Percentiles rank a stretch among this genome's conserved stretches.
These are phyloP conservation scores for Egretta garzetta DNA, from an alignment of 2,113 vertebrate species.

Conservation along the genomic window DNA sequence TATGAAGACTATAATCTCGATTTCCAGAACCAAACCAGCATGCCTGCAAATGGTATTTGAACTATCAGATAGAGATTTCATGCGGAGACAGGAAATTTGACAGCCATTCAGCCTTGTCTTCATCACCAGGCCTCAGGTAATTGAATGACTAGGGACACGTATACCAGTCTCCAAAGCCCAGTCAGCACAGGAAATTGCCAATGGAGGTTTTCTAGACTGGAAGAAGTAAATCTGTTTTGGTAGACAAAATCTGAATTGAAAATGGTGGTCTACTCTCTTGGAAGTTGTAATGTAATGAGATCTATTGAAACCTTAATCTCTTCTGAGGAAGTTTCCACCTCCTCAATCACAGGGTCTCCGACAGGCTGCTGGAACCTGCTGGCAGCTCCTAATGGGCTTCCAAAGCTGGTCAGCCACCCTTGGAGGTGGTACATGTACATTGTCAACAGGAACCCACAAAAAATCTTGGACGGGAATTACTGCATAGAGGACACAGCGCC, in stretches of 20 bases:
- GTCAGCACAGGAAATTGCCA: constrained; percentile 56
- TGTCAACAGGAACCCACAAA: neutral
- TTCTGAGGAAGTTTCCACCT: constrained; percentile 4
- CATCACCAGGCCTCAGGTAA: neutral
- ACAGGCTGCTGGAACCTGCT: neutral
- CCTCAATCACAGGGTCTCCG: neutral
- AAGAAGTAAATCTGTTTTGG: neutral
- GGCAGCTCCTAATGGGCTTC: neutral
- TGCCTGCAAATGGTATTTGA: constrained; percentile 43
- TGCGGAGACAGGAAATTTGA: constrained; percentile 61
- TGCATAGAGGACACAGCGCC: fast-evolving
- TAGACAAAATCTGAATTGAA: constrained; percentile 33
- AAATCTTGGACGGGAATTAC: neutral
- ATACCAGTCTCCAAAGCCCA: constrained; percentile 22
- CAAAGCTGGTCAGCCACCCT: neutral
- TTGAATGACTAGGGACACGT: neutral
- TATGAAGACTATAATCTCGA: neutral
- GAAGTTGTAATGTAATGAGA: neutral
- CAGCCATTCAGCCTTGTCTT: constrained; percentile 17
- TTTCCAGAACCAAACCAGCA: neutral
- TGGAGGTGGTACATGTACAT: fast-evolving
- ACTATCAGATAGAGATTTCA: constrained; percentile 43
- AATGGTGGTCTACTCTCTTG: neutral
- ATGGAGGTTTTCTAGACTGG: constrained; percentile 24
- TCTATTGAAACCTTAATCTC: neutral